Base-by-base conservation (phyloP, 2,888 invertebrate genomes). In the Alcis repandata region DNA sequence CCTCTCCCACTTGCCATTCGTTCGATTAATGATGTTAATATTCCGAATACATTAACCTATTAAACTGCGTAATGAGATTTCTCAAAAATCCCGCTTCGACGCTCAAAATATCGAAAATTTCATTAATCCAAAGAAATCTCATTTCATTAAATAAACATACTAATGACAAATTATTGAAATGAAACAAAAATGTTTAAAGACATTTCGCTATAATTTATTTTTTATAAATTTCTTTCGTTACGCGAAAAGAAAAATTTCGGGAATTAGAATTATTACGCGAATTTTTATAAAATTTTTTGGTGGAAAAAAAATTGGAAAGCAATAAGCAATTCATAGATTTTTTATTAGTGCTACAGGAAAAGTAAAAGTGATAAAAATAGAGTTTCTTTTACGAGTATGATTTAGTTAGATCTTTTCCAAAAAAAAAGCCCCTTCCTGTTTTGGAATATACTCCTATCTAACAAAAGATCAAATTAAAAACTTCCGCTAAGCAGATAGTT, bases 21-120 rank as follows among this genome's bases (percentile, higher is more conserved):
- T 67, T 56, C 57, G 71, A 76, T 71, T 73, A 74, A 77, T 71
- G 70, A 32, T 58, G 69, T 72, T 69, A 74, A 73, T 75, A 68
- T 73, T 65, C 49, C 4, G 70, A 76, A 75, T 78, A 73, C 67
- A 78, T 78, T 76, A 70, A 45, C 68, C 40, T 69, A 59, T 60
- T 54, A 58, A 53, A n/a, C 41, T 19, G 19, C 17, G 49, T 66
- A 62, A 66, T 62, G 54, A 62, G 61, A 62, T 62, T 66, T 58
- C 32, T 9, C 10, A 41, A 33, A 40, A 54, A 58, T 22, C 33
- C 7, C 17, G n/a, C 19, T 43, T 27, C 8, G 19, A 15, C 19
- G 45, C 9, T 15, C 9, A 15, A 45, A 48, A 41, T 49, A 59
- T 45, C 56, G 15, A 36, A 48, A 59, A 54, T 58, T 58, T 58